Evolutionary conservation across 2,888 invertebrate species (phyloP).

Genomic region (Acanthacorydalis orientalis): DNA sequence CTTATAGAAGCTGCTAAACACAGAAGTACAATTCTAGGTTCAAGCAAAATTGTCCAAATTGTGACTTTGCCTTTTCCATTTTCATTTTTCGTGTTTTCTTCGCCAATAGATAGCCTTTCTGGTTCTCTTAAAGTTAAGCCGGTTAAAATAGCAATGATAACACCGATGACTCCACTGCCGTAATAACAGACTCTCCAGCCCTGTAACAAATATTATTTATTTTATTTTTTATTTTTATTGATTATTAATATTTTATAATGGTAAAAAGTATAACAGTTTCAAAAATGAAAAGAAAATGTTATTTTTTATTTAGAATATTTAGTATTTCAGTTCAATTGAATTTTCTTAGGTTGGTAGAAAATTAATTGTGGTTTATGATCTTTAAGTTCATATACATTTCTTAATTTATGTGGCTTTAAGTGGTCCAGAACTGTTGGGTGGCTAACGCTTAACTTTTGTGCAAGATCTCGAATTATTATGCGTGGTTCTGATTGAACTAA

Average conservation of each 20-base stretch:
- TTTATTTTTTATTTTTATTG: neutral
- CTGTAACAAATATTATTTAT: slow-evolving; percentile 21
- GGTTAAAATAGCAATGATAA: slow-evolving; percentile 53
- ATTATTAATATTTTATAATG: neutral
- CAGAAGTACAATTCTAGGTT: slow-evolving; percentile 61
- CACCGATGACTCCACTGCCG: slow-evolving; percentile 57
- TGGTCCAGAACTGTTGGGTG: no score
- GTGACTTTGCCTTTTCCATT: slow-evolving; percentile 28
- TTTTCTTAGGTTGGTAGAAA: no score
- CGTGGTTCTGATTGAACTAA: no score
- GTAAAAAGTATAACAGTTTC: neutral
- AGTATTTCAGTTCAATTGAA: no score
- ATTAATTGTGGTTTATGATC: no score
- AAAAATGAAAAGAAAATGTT: no score
- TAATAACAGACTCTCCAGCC: slow-evolving; percentile 76
- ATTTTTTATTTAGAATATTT: no score
- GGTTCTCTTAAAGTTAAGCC: slow-evolving; percentile 64
- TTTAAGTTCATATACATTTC: no score
- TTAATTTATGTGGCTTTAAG: no score
- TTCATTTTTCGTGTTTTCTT: slow-evolving; percentile 21
- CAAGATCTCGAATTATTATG: no score
- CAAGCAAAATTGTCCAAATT: slow-evolving; percentile 59
- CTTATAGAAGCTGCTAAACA: slow-evolving; percentile 77
- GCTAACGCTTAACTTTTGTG: no score
- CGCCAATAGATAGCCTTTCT: slow-evolving; percentile 55